Evolutionary conservation across 2,113 vertebrate species (phyloP).

Genomic region (Alethe diademata): DNA sequence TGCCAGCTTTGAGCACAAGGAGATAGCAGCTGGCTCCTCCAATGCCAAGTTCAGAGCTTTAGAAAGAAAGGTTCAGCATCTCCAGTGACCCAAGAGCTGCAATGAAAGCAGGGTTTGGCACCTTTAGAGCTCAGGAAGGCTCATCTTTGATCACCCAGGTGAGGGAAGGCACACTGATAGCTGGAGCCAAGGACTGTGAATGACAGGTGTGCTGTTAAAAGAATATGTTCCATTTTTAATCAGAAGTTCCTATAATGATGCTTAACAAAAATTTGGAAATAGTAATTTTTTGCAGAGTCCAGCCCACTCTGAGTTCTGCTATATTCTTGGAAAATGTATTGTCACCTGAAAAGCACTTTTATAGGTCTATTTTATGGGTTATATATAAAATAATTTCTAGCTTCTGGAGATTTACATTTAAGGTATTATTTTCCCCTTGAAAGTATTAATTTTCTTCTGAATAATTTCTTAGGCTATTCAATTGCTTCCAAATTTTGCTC

Average conservation of each 20-base stretch:
- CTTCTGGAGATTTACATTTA: neutral
- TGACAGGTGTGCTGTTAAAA: neutral
- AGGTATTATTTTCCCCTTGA: neutral
- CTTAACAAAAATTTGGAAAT: neutral
- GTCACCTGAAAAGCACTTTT: neutral
- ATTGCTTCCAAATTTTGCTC: neutral
- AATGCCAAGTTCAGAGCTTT: neutral
- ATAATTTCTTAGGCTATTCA: neutral
- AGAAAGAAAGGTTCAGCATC: neutral
- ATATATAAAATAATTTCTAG: neutral
- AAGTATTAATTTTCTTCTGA: neutral
- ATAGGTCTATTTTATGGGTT: neutral
- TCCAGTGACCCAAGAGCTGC: fast-evolving
- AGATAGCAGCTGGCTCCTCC: fast-evolving
- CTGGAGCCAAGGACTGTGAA: neutral
- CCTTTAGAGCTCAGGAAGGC: fast-evolving
- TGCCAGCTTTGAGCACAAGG: neutral
- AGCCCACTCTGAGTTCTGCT: neutral
- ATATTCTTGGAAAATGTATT: neutral
- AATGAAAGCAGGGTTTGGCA: neutral
- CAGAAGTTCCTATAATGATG: neutral
- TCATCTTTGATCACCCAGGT: neutral
- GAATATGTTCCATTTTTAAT: neutral
- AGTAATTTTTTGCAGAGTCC: neutral
- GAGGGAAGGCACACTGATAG: neutral